Evolutionary conservation across 1,140 invertebrate species (phyloP).

Genomic region (Phthorimaea operculella): DNA sequence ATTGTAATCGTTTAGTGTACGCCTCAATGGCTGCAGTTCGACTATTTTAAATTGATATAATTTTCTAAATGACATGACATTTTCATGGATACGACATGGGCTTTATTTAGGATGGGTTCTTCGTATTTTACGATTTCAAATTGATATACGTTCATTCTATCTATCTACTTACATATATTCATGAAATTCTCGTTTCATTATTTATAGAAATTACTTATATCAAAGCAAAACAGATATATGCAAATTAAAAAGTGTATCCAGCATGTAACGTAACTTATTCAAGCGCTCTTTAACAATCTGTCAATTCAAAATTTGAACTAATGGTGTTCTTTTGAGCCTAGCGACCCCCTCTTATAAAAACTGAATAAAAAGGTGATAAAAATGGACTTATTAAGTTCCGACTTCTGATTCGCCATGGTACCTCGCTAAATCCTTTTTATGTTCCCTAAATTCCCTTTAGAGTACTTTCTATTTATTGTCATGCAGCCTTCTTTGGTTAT

Average conservation of each 20-base stretch:
- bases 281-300: constrained; percentile 8
- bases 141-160: too few species aligned
- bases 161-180: too few species aligned
- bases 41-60: constrained; percentile 20
- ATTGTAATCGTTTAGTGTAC: constrained; percentile 34
- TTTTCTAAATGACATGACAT: not conserved
- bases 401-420: constrained; percentile 26
- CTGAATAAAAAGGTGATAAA: constrained; percentile 29
- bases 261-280: too few species aligned
- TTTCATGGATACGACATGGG: too few species aligned
- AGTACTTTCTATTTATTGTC: too few species aligned
- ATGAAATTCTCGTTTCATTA: too few species aligned
- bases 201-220: too few species aligned
- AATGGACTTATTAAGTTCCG: constrained; percentile 29
- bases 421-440: constrained; percentile 18
- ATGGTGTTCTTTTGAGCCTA: constrained; percentile 13
- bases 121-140: too few species aligned
- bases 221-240: too few species aligned
- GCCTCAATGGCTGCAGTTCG: constrained; percentile 34
- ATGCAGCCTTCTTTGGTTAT: too few species aligned
- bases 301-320: constrained; percentile 29
- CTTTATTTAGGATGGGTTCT: too few species aligned
- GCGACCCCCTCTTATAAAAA: constrained; percentile 21
- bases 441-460: constrained; percentile 8
- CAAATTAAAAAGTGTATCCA: too few species aligned